Evolutionary conservation across 92 coral and sea anemone genomes (phyloP).

Genomic region (Zoanthus solanderi): DNA sequence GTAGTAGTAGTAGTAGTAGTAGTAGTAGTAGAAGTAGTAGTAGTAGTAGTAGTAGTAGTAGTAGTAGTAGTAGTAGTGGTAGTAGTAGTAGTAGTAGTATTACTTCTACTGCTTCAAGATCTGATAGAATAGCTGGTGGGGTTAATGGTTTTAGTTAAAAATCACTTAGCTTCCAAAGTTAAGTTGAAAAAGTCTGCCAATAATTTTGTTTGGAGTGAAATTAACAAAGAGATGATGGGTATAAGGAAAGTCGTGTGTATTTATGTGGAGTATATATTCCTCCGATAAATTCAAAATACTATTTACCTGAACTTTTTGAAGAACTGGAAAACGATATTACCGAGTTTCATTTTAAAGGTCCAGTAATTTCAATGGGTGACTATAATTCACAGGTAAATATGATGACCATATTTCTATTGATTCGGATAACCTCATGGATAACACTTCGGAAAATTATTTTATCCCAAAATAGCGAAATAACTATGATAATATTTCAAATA

Average conservation of each 20-base stretch:
- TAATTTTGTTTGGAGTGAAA: conserved; percentile 45
- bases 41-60: no score
- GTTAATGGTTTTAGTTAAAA: conserved; percentile 11
- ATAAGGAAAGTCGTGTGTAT: background rate
- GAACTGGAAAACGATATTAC: no score
- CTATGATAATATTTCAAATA: background rate
- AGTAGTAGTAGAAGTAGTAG: no score
- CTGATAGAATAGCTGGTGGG: background rate
- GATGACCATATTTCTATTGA: background rate
- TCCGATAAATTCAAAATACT: no score
- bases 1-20: no score
- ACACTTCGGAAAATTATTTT: background rate
- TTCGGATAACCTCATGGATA: background rate
- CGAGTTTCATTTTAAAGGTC: no score
- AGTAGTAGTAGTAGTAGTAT: background rate
- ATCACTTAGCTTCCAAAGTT: background rate
- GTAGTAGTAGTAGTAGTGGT: no score
- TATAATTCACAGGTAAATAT: background rate
- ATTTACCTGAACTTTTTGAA: no score
- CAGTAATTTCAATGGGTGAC: no score
- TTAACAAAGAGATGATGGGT: conserved; percentile 16
- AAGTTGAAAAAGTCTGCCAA: background rate
- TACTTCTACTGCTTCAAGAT: background rate
- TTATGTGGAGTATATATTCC: no score
- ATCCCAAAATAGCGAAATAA: background rate